Evolutionary conservation across 1,140 invertebrate genomes (phyloP).

Genomic region (Brachionus rotundiformis): DNA sequence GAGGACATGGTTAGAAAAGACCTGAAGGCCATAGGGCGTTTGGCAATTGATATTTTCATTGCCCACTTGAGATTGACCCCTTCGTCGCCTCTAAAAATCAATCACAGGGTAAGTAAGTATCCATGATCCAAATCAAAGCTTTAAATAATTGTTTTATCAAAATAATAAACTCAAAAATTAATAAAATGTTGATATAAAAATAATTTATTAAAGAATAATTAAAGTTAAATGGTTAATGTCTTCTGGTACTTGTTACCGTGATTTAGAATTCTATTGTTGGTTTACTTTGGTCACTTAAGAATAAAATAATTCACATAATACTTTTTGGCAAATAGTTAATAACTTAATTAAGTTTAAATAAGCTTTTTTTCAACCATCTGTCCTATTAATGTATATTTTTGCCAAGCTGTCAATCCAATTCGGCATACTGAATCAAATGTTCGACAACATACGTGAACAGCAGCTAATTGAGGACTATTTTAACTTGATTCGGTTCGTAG

Average conservation of each 20-base stretch:
- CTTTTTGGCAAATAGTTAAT: too few species aligned
- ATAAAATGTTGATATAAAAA: too few species aligned
- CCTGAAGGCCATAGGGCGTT: constrained; percentile 12
- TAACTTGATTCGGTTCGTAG: neutral
- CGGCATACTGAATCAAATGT: constrained; percentile 19
- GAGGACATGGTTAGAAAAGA: constrained; percentile 4
- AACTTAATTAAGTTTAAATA: too few species aligned
- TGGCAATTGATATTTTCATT: constrained; percentile 26
- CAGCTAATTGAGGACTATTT: constrained; percentile 7
- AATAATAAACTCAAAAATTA: too few species aligned
- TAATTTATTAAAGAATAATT: too few species aligned
- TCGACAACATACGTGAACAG: neutral
- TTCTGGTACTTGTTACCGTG: too few species aligned
- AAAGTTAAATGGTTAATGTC: too few species aligned
- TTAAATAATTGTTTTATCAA: neutral
- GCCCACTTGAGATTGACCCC: constrained; percentile 3
- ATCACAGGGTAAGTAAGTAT: constrained; percentile 29
- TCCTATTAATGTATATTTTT: too few species aligned
- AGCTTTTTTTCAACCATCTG: too few species aligned
- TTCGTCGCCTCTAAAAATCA: neutral
- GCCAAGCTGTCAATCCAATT: neutral
- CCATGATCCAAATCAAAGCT: neutral
- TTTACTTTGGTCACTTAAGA: too few species aligned
- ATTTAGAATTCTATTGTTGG: too few species aligned
- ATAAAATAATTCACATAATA: too few species aligned